Evolutionary conservation across 2,797 vertebrate genomes (phyloP).

Genomic region (Pangasius djambal): DNA sequence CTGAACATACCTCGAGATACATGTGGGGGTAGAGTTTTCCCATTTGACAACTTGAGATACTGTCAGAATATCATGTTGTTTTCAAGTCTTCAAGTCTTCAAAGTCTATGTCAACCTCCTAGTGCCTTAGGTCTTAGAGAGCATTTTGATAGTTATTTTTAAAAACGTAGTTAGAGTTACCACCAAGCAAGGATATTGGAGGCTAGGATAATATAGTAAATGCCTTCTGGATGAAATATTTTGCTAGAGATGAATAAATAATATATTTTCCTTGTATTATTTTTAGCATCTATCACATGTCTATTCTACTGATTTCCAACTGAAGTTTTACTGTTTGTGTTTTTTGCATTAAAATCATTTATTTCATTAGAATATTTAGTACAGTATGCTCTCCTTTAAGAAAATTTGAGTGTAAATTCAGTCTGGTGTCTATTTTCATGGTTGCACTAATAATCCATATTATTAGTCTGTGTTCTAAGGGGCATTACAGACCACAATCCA

Average conservation of each 20-base stretch:
- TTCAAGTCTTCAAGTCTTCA: not conserved
- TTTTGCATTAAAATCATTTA: not conserved
- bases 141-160: not conserved
- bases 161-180: not conserved
- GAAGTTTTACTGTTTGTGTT: not conserved
- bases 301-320: not conserved
- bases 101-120: not conserved
- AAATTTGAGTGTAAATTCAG: not conserved
- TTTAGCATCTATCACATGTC: not conserved
- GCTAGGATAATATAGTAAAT: not conserved
- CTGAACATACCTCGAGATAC: not conserved
- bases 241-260: not conserved
- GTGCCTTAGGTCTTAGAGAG: not conserved
- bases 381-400: not conserved
- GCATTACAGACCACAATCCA: not conserved
- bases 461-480: not conserved
- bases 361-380: not conserved
- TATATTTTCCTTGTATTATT: not conserved
- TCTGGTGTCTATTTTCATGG: not conserved
- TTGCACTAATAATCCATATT: not conserved
- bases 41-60: not conserved
- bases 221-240: not conserved
- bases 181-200: not conserved
- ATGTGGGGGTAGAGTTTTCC: not conserved
- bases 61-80: not conserved